Percentiles rank a stretch among this genome's conserved stretches.
phyloP scores from a whole-genome alignment of 2,797 vertebrate genomes.

The Chloroceryle inda region DNA sequence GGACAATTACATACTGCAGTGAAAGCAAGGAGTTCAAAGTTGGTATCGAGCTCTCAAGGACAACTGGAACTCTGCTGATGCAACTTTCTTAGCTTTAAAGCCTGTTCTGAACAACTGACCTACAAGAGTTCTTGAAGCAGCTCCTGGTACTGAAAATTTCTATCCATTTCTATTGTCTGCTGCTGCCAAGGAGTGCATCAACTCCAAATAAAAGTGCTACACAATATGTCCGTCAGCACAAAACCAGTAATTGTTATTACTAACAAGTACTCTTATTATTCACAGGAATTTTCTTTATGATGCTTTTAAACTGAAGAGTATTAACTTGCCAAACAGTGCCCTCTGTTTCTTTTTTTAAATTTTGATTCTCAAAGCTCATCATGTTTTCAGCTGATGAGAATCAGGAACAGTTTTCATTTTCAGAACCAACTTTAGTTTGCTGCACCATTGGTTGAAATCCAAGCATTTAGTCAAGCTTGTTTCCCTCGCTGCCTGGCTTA shows the following conservation, averaged over 20 bases:
- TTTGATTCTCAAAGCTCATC: conserved; percentile 18
- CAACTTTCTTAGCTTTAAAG: conserved; percentile 20
- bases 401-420: conserved; percentile 62
- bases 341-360: conserved; percentile 5
- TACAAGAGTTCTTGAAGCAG: conserved; percentile 50
- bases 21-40: conserved; percentile 13
- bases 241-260: conserved; percentile 41
- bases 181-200: conserved; percentile 60
- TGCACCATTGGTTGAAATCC: conserved; percentile 76
- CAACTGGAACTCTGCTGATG: conserved; percentile 50
- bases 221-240: conserved; percentile 26
- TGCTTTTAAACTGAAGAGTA: conserved; percentile 18
- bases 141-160: neutral
- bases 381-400: conserved; percentile 57
- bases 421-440: conserved; percentile 75
- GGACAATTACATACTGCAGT: neutral
- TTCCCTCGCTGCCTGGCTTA: conserved; percentile 76
- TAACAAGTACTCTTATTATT: conserved; percentile 16
- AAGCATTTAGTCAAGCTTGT: conserved; percentile 76
- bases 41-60: conserved; percentile 34
- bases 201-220: conserved; percentile 41
- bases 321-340: conserved; percentile 38
- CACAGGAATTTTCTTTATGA: conserved; percentile 3
- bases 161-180: conserved; percentile 32
- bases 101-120: conserved; percentile 21